phyloP scores from a whole-genome alignment of 2,113 vertebrate species.

The Mormyrus lacerda region DNA sequence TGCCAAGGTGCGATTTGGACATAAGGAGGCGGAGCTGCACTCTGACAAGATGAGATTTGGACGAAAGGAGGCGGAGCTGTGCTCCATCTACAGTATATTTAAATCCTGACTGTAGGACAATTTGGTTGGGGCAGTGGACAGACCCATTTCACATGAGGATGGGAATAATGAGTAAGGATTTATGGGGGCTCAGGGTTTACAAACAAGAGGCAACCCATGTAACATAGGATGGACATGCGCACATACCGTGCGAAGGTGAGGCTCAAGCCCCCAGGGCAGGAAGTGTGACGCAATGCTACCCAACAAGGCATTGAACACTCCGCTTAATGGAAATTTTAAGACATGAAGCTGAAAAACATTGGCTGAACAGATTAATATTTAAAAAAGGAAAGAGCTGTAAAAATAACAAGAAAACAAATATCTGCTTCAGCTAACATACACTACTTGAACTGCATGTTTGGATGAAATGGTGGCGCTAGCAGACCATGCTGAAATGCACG shows the following conservation, averaged over 20 bases:
- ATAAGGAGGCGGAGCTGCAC: background rate
- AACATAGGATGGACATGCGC: background rate
- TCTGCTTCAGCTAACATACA: background rate
- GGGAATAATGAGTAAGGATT: background rate
- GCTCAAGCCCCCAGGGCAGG: background rate
- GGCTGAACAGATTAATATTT: background rate
- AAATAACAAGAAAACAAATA: background rate
- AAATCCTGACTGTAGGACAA: background rate
- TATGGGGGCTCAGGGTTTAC: background rate
- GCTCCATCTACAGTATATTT: background rate
- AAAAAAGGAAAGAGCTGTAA: background rate
- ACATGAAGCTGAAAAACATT: background rate
- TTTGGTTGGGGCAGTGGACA: background rate
- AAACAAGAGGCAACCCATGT: background rate
- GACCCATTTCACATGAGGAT: background rate
- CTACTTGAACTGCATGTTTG: background rate
- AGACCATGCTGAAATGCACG: background rate
- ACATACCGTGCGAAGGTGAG: background rate
- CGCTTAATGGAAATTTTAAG: background rate
- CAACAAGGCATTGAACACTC: background rate
- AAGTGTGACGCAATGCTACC: background rate
- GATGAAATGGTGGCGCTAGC: background rate
- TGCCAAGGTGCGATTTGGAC: background rate
- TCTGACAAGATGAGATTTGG: no score
- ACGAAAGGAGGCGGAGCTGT: no score